Evolutionary conservation across 2,888 invertebrate genomes (phyloP).

Genomic region (Iphiclides podalirius): DNA sequence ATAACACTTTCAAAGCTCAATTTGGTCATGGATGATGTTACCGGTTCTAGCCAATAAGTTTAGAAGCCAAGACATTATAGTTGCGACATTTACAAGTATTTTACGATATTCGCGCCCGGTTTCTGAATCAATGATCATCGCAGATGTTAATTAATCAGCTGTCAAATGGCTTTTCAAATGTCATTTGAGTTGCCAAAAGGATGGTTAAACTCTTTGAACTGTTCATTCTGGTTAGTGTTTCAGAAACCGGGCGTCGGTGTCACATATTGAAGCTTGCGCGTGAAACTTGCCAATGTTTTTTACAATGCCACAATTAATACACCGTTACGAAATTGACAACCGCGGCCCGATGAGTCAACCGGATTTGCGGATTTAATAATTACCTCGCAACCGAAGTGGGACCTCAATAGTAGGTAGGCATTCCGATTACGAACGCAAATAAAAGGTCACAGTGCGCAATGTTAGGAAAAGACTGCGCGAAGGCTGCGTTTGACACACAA

Average conservation of each 20-base stretch:
- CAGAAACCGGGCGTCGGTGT: neutral
- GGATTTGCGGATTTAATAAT: slow-evolving; percentile 4
- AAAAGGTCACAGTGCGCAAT: neutral
- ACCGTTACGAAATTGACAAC: neutral
- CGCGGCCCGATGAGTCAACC: slow-evolving; percentile 4
- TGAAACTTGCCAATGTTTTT: slow-evolving; percentile 2
- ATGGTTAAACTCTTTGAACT: too few relatives aligned
- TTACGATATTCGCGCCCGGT: slow-evolving; percentile 6
- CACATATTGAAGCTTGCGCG: neutral
- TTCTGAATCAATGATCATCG: too few relatives aligned
- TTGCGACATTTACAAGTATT: slow-evolving; percentile 8
- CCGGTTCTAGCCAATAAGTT: slow-evolving; percentile 17
- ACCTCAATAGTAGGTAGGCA: neutral
- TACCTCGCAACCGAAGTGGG: neutral
- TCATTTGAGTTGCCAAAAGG: too few relatives aligned
- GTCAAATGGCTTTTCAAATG: too few relatives aligned
- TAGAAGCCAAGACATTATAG: slow-evolving; percentile 14
- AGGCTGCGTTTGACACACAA: slow-evolving; percentile 6
- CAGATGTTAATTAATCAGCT: too few relatives aligned
- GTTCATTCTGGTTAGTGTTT: too few relatives aligned
- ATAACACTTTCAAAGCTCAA: slow-evolving; percentile 14
- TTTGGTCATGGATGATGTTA: slow-evolving; percentile 19
- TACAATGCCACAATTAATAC: slow-evolving; percentile 9
- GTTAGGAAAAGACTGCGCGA: slow-evolving; percentile 4
- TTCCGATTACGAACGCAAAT: neutral